Percentiles rank a stretch among this genome's conserved stretches.
phyloP scores from a whole-genome alignment of 2,113 vertebrate species.

The Desmodus rotundus region DNA sequence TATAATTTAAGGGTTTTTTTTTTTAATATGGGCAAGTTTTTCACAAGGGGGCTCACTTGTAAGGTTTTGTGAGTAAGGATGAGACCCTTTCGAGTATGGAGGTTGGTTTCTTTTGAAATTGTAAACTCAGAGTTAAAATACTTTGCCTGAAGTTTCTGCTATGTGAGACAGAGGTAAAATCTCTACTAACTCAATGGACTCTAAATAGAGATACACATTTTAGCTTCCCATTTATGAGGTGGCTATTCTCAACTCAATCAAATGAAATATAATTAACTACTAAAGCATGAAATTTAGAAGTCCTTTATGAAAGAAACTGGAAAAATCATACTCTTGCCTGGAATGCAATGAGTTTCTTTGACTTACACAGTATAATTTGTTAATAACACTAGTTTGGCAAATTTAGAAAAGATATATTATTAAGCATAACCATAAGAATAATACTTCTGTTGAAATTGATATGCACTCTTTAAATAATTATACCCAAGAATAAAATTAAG shows the following conservation, averaged over 20 bases:
- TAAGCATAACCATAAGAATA: not conserved
- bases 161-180: not conserved
- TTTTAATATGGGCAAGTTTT: not conserved
- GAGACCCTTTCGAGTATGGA: not conserved
- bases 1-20: not conserved
- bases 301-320: not conserved
- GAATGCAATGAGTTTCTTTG: not conserved
- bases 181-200: not conserved
- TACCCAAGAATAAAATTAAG: not conserved
- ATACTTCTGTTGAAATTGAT: not conserved
- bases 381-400: conserved; percentile 1
- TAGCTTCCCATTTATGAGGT: not conserved
- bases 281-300: not conserved
- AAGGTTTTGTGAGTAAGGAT: not conserved
- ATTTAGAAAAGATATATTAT: not conserved
- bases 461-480: not conserved
- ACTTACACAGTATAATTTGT: not conserved
- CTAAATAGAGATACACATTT: not conserved
- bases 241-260: not conserved
- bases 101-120: not conserved
- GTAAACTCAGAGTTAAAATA: not conserved
- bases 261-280: not conserved
- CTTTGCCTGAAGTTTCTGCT: conserved; percentile 6
- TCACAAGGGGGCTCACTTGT: not conserved
- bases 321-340: not conserved